A percentile compares a stretch with the other conserved stretches of the same genome.
Evolutionary conservation across 2,888 invertebrate genomes (phyloP).

Genomic region (Acronicta alni): DNA sequence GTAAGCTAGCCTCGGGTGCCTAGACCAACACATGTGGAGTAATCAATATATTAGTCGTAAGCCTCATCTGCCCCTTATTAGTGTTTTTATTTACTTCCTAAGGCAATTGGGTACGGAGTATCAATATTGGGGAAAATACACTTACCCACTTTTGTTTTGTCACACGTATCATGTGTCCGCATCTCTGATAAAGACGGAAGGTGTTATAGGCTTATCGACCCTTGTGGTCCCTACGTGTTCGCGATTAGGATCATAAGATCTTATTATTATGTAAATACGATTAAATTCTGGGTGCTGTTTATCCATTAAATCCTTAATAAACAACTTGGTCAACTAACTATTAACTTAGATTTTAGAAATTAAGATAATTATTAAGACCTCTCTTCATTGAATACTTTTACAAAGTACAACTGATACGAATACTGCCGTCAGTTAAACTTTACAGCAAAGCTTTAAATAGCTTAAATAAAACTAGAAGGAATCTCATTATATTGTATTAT

Average conservation of each 20-base stretch:
- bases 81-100: constrained; percentile 54
- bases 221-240: no score
- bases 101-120: constrained; percentile 19
- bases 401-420: no score
- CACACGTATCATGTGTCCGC: not conserved
- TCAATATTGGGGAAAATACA: constrained; percentile 5
- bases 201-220: not conserved
- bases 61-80: constrained; percentile 54
- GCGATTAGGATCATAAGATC: no score
- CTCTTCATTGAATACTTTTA: no score
- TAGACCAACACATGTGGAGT: constrained; percentile 52
- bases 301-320: no score
- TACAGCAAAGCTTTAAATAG: constrained; percentile 7
- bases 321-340: no score
- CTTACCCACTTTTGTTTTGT: constrained; percentile 7
- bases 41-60: constrained; percentile 64
- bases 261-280: no score
- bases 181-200: not conserved
- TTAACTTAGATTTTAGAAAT: no score
- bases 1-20: constrained; percentile 54
- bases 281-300: no score
- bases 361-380: no score
- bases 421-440: not conserved
- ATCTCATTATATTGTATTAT: constrained; percentile 53
- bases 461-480: constrained; percentile 22